Evolutionary conservation across 2,113 vertebrate species (phyloP).

Genomic region (Theristicus caerulescens): DNA sequence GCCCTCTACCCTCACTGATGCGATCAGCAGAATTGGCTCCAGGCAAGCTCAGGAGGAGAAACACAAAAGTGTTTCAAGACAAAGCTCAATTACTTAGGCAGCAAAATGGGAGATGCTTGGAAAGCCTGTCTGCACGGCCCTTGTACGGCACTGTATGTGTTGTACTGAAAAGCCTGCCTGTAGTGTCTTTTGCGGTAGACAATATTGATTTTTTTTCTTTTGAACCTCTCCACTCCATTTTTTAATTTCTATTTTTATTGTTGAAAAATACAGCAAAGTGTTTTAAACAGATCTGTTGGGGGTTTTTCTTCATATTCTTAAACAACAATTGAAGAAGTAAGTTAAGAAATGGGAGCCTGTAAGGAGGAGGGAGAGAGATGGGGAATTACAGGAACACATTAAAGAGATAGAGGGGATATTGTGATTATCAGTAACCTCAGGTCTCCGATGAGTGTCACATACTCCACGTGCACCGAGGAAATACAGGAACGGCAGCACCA

Average conservation of each 20-base stretch:
- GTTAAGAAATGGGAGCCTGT: neutral
- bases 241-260: neutral
- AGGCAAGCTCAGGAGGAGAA: neutral
- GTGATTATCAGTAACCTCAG: neutral
- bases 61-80: neutral
- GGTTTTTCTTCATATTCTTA: neutral
- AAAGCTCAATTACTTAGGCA: neutral
- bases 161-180: neutral
- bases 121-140: neutral
- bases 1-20: neutral
- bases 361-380: neutral
- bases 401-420: neutral
- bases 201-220: neutral
- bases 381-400: neutral
- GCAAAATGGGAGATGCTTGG: neutral
- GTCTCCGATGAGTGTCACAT: neutral
- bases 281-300: neutral
- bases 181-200: neutral
- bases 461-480: rapidly evolving
- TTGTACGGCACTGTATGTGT: too few relatives aligned
- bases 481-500: neutral
- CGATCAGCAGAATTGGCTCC: neutral
- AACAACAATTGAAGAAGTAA: neutral
- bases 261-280: neutral
- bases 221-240: neutral